Evolutionary conservation across 2,113 vertebrate species (phyloP).

Genomic region (Cavia aperea): DNA sequence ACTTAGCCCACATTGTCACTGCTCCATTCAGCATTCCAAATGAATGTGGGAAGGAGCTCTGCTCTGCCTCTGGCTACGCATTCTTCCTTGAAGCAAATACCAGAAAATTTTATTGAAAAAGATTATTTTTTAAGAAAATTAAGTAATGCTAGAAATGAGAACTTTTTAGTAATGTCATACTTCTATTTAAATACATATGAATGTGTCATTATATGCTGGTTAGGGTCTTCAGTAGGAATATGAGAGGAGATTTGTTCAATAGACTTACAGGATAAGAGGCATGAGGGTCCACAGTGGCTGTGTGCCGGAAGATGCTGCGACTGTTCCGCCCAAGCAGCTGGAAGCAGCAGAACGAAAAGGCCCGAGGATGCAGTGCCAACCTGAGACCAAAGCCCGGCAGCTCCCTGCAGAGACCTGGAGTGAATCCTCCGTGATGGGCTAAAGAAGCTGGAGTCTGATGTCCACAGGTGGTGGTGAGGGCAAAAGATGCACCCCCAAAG

Average conservation of each 20-base stretch:
- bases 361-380: too few species aligned
- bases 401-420: background rate
- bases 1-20: background rate
- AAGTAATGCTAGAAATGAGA: background rate
- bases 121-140: background rate
- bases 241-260: background rate
- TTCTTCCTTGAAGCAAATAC: background rate
- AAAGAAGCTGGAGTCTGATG: background rate
- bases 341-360: background rate
- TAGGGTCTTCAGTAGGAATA: background rate
- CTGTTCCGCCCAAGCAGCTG: too few species aligned
- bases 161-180: background rate
- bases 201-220: background rate
- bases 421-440: background rate
- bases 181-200: background rate
- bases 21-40: background rate
- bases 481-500: background rate
- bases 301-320: background rate
- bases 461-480: background rate
- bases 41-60: background rate
- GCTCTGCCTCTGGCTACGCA: background rate
- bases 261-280: background rate
- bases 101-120: background rate
- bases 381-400: background rate
- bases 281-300: too few species aligned